Conservation (phyloP, 2,888 invertebrate genomes). For the Diarsia brunnea region DNA sequence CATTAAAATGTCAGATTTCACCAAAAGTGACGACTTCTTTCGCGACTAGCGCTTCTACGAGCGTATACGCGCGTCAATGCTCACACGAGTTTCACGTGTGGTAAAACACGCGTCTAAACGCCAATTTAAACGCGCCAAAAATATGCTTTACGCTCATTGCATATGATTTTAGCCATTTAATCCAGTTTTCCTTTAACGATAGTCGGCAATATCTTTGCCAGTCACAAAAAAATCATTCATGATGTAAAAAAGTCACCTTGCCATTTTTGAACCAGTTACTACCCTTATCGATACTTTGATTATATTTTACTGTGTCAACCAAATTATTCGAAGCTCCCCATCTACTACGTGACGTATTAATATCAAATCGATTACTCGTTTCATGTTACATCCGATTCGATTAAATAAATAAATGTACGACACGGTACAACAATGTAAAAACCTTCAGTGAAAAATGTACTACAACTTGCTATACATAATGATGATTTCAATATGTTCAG, state of each 20-base stretch:
- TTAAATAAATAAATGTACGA: conserved; percentile 22
- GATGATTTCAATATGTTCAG: conserved; percentile 55
- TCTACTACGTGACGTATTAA: not conserved
- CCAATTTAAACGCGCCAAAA: no score
- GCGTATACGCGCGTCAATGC: not conserved
- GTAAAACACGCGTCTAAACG: no score
- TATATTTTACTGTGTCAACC: not conserved
- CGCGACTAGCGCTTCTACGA: not conserved
- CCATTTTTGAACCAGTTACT: not conserved
- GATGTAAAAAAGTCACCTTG: not conserved
- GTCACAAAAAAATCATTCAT: not conserved
- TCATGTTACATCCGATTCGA: not conserved
- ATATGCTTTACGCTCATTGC: no score
- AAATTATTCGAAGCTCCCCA: not conserved
- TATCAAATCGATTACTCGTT: not conserved
- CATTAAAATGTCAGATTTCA: not conserved
- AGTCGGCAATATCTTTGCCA: not conserved
- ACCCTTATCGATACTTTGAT: not conserved
- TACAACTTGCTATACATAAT: conserved; percentile 30
- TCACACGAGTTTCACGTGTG: not conserved
- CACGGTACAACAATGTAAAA: not conserved
- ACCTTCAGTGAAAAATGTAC: conserved; percentile 5
- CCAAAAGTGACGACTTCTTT: not conserved
- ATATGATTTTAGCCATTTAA: not conserved
- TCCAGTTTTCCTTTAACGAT: no score